Percentiles rank a stretch among this genome's conserved stretches.
Conservation (phyloP, 2,888 invertebrate genomes). For the Andrena minutula region DNA sequence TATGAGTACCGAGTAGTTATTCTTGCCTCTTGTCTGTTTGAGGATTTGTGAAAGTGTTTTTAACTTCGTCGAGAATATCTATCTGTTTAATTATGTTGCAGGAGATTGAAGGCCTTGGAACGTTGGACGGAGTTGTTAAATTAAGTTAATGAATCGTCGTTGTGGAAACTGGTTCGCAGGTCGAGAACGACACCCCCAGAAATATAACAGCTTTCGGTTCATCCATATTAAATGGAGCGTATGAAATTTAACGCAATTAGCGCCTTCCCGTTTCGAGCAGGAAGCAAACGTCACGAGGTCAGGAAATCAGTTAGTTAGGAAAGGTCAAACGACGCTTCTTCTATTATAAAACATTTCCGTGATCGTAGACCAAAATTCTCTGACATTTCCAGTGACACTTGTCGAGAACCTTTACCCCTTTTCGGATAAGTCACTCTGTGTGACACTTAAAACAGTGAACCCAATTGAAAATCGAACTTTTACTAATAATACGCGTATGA, state of each 20-base stretch:
- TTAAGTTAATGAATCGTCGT: not conserved
- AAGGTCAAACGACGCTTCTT: not conserved
- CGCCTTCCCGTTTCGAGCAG: not conserved
- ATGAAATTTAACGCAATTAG: not conserved
- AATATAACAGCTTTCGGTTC: not conserved
- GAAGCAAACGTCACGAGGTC: too few species aligned
- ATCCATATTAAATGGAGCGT: not conserved
- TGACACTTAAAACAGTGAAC: not conserved
- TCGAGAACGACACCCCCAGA: not conserved
- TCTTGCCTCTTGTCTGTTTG: not conserved
- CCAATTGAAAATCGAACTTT: not conserved
- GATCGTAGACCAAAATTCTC: not conserved
- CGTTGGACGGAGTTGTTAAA: not conserved
- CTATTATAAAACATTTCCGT: not conserved
- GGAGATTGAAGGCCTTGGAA: not conserved
- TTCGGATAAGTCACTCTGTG: not conserved
- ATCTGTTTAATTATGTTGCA: not conserved
- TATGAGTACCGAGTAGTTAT: not conserved
- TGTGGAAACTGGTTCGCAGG: not conserved
- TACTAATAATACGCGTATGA: not conserved
- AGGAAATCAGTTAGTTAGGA: not conserved
- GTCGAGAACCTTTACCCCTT: not conserved
- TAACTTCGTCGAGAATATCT: not conserved
- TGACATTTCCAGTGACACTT: not conserved
- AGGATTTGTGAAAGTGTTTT: not conserved